Evolutionary conservation across 1,140 invertebrate genomes (phyloP).

Genomic region (Ceratosolen solmsi): DNA sequence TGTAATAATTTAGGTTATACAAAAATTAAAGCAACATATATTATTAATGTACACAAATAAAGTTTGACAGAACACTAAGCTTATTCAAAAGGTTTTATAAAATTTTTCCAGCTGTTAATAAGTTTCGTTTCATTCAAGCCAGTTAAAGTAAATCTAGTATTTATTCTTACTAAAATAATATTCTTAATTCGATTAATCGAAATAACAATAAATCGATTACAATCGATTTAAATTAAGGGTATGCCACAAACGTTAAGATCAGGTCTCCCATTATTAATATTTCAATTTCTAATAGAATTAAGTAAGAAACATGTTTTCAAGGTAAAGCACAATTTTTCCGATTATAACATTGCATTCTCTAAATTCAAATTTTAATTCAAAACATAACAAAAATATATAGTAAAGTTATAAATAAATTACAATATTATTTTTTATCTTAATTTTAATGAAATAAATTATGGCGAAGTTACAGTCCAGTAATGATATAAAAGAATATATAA

Average conservation of each 20-base stretch:
- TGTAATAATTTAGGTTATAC: neutral
- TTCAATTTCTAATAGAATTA: too few species aligned
- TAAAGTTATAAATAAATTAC: too few species aligned
- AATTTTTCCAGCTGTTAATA: slow-evolving; percentile 26
- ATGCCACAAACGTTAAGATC: neutral
- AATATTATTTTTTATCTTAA: too few species aligned
- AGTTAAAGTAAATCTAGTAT: slow-evolving; percentile 19
- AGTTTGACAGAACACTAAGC: neutral
- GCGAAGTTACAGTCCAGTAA: too few species aligned
- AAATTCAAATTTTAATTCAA: too few species aligned
- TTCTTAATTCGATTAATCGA: slow-evolving; percentile 19
- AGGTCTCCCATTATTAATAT: too few species aligned
- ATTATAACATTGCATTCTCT: too few species aligned
- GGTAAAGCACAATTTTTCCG: too few species aligned
- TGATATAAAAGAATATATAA: too few species aligned
- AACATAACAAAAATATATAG: too few species aligned
- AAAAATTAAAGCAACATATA: neutral
- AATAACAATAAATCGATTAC: neutral
- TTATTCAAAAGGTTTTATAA: neutral
- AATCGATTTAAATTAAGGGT: neutral
- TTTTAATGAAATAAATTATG: too few species aligned
- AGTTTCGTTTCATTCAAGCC: neutral
- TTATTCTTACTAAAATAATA: neutral
- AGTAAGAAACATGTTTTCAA: too few species aligned
- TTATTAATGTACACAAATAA: neutral